A percentile compares a stretch with the other conserved stretches of the same genome.
phyloP scores from a whole-genome alignment of 2,888 invertebrate genomes.

The Melieria omissa region DNA sequence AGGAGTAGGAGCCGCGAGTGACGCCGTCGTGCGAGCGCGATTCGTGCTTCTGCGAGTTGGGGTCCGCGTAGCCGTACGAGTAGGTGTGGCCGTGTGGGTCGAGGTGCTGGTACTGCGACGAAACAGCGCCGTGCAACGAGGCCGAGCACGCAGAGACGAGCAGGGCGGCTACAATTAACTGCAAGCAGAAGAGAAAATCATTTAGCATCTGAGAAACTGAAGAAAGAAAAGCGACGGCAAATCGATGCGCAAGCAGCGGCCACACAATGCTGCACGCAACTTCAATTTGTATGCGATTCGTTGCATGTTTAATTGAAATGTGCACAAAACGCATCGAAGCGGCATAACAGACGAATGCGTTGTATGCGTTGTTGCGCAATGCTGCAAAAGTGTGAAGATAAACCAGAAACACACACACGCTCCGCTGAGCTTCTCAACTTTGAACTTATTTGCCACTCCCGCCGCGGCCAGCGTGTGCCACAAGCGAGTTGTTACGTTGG shows the following conservation, averaged over 20 bases:
- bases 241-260: too few relatives aligned
- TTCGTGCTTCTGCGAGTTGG: conserved; percentile 74
- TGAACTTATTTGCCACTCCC: too few relatives aligned
- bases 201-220: too few relatives aligned
- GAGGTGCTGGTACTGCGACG: conserved; percentile 72
- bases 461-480: too few relatives aligned
- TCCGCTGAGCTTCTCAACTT: neutral
- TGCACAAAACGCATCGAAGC: neutral
- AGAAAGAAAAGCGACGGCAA: too few relatives aligned
- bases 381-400: neutral
- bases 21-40: conserved; percentile 72
- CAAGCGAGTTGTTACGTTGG: too few relatives aligned
- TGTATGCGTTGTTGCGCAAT: neutral
- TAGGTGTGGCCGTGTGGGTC: conserved; percentile 72
- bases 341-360: neutral
- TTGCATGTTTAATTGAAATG: too few relatives aligned
- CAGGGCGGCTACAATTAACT: conserved; percentile 63
- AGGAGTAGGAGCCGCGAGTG: conserved; percentile 75
- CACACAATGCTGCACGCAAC: neutral
- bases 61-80: conserved; percentile 74
- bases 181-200: conserved; percentile 26
- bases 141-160: conserved; percentile 64
- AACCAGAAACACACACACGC: neutral
- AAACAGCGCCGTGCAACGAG: conserved; percentile 63
- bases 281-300: neutral